These are phyloP conservation scores for Cyrtodaria siliqua DNA, from an alignment of 2,888 invertebrate genomes.

Conservation along the genomic window DNA sequence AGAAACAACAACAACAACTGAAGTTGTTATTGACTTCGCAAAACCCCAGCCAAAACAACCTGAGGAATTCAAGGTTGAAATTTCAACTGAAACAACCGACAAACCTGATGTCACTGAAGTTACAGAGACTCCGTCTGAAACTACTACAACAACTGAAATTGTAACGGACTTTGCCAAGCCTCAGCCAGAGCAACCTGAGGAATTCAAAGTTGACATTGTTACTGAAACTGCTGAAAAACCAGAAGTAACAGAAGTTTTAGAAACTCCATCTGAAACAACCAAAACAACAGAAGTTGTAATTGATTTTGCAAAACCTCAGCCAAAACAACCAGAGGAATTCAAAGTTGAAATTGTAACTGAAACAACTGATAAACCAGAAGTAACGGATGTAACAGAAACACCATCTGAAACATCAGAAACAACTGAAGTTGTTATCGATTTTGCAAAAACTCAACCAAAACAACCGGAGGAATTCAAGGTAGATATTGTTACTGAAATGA, in stretches of 20 bases:
- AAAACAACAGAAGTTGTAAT: conserved; percentile 42
- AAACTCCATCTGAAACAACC: conserved; percentile 47
- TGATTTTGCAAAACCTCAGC: conserved; percentile 48
- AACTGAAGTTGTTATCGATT: conserved; percentile 33
- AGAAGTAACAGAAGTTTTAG: conserved; percentile 50
- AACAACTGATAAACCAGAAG: conserved; percentile 35
- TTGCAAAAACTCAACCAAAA: conserved; percentile 39
- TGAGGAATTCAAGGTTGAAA: conserved; percentile 33
- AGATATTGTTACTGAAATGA: conserved; percentile 24
- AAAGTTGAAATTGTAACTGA: conserved; percentile 46
- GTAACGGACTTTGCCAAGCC: conserved; percentile 44
- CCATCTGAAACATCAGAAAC: conserved; percentile 37
- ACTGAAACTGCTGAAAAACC: conserved; percentile 47
- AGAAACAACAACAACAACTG: conserved; percentile 26
- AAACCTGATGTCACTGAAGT: conserved; percentile 40
- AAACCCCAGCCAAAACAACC: conserved; percentile 35
- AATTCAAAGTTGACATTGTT: conserved; percentile 42
- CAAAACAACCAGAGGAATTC: conserved; percentile 55
- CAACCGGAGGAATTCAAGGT: conserved; percentile 36
- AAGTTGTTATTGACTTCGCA: conserved; percentile 27
- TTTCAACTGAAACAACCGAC: conserved; percentile 22
- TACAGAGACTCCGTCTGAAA: conserved; percentile 33
- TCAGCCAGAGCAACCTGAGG: conserved; percentile 34
- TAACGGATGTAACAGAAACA: conserved; percentile 48
- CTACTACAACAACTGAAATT: conserved; percentile 44